phyloP scores from a whole-genome alignment of 35 echinoderm and acorn worm genomes.

The Ophioderma brevispina region DNA sequence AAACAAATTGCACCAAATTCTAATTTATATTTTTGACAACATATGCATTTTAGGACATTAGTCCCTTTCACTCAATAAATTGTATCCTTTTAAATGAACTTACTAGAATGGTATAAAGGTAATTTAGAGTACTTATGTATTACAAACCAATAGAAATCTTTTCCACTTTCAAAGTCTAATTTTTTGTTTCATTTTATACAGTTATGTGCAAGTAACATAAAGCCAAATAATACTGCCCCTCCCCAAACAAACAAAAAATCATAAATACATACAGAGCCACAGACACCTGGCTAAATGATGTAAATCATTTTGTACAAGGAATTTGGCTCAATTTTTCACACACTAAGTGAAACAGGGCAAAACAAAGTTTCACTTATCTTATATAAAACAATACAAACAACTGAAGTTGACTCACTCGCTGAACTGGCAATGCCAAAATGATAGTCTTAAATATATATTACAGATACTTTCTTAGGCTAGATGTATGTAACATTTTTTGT shows the following conservation, averaged over 20 bases:
- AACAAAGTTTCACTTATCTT: neutral
- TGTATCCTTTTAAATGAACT: neutral
- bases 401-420: neutral
- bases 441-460: neutral
- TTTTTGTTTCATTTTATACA: constrained; percentile 1
- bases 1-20: neutral
- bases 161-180: neutral
- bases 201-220: neutral
- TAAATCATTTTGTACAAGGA: neutral
- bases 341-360: neutral
- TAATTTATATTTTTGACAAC: neutral
- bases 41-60: neutral
- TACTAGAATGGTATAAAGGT: neutral
- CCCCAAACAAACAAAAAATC: too few relatives aligned
- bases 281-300: neutral
- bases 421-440: neutral
- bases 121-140: neutral
- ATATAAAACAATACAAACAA: neutral
- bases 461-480: neutral
- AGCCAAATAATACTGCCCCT: too few relatives aligned
- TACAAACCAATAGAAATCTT: neutral
- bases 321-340: neutral
- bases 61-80: neutral
- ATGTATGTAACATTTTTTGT: constrained; percentile 3
- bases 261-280: neutral